A percentile compares a stretch with the other conserved stretches of the same genome.
Conservation (phyloP, 2,113 vertebrate species). For the Cygnus atratus region DNA sequence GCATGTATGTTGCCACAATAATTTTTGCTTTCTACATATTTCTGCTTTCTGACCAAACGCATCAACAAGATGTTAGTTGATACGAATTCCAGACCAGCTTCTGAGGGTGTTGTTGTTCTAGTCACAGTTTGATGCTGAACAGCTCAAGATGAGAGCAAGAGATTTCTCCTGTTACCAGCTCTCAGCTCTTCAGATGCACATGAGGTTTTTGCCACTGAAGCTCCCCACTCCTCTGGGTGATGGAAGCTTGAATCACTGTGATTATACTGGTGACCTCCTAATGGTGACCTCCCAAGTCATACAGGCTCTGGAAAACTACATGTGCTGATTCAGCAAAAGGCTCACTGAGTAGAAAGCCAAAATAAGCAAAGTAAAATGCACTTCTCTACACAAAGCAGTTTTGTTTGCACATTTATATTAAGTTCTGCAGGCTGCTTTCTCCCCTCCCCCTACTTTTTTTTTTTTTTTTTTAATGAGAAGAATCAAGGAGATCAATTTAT, state of each 20-base stretch:
- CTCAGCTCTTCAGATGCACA: background rate
- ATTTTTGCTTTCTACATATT: background rate
- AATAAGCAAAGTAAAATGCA: background rate
- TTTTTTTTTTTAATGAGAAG: background rate
- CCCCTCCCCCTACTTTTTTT: rapidly evolving
- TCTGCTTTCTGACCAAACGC: background rate
- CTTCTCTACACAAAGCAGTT: background rate
- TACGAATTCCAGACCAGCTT: background rate
- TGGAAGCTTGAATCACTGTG: background rate
- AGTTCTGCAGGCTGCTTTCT: background rate
- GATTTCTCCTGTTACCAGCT: background rate
- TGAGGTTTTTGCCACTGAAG: background rate
- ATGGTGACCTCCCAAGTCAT: background rate
- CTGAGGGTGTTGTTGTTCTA: rapidly evolving
- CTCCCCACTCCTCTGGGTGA: background rate
- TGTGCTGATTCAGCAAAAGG: background rate
- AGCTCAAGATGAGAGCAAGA: background rate
- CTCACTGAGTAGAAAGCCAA: background rate
- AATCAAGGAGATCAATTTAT: background rate
- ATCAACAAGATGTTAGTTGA: background rate
- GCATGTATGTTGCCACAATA: background rate
- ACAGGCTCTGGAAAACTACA: background rate
- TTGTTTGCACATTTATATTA: background rate
- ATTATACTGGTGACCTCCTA: background rate
- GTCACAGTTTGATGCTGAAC: background rate